Conservation (phyloP, 2,797 vertebrate species). For the Orestias chungarensis region DNA sequence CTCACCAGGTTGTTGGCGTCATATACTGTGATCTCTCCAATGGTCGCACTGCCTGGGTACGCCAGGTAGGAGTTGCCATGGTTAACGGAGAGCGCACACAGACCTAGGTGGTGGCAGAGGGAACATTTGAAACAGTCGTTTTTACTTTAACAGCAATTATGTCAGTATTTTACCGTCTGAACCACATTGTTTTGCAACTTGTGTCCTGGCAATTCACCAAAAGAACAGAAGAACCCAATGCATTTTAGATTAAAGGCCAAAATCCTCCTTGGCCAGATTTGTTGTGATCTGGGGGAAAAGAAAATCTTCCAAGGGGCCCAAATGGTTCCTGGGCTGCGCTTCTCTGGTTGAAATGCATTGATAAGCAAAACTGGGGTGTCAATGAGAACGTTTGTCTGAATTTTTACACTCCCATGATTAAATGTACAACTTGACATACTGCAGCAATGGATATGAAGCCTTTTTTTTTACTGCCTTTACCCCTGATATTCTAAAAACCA, state of each 20-base stretch:
- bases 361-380: background rate
- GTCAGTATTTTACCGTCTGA: background rate
- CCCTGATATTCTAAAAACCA: background rate
- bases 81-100: constrained; percentile 93
- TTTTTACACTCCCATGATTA: background rate
- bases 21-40: constrained; percentile 90
- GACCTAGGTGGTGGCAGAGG: constrained; percentile 75
- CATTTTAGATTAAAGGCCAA: background rate
- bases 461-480: background rate
- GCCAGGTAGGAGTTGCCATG: constrained; percentile 94
- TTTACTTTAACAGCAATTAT: background rate
- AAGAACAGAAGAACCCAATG: background rate
- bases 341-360: background rate
- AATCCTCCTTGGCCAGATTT: background rate
- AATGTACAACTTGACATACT: background rate
- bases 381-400: background rate
- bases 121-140: background rate
- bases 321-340: background rate
- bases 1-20: constrained; percentile 93
- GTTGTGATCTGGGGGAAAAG: background rate
- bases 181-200: background rate
- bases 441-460: background rate
- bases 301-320: background rate
- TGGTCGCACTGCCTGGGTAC: constrained; percentile 88
- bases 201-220: background rate